phyloP scores from a whole-genome alignment of 2,113 vertebrate genomes.

The Numenius arquata region DNA sequence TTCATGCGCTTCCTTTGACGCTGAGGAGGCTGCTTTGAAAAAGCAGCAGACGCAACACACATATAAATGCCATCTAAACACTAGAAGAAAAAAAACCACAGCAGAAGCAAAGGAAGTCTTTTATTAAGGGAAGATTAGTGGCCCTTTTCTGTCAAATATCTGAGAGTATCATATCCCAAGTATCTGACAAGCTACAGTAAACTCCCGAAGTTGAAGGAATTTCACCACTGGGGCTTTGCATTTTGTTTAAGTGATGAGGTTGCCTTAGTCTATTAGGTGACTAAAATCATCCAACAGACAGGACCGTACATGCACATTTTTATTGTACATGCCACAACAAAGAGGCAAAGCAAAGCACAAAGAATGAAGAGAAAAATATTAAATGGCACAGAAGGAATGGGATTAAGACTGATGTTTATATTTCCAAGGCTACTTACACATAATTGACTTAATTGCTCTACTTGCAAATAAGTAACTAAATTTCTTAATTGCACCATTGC shows the following conservation, averaged over 20 bases:
- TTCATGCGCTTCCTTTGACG: not conserved
- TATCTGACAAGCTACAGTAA: not conserved
- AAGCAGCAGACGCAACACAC: not conserved
- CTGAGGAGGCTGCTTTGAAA: not conserved
- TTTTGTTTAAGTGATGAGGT: not conserved
- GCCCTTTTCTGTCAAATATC: not conserved
- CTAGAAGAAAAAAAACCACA: not conserved
- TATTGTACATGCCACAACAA: not conserved
- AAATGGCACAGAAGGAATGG: not conserved
- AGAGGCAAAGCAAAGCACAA: not conserved
- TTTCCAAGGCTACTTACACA: not conserved
- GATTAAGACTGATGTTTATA: not conserved
- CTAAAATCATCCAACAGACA: not conserved
- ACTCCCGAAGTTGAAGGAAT: not conserved
- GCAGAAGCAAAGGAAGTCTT: not conserved
- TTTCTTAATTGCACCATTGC: not conserved
- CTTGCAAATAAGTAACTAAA: not conserved
- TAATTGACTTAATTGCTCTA: not conserved
- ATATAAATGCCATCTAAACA: not conserved
- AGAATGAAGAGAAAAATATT: not conserved
- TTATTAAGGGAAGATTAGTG: not conserved
- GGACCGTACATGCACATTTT: not conserved
- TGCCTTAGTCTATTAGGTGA: not conserved
- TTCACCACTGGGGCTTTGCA: not conserved
- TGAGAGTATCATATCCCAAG: conserved; percentile 4